Evolutionary conservation across 2,113 vertebrate species (phyloP).

Genomic region (Lethenteron camtschaticum): DNA sequence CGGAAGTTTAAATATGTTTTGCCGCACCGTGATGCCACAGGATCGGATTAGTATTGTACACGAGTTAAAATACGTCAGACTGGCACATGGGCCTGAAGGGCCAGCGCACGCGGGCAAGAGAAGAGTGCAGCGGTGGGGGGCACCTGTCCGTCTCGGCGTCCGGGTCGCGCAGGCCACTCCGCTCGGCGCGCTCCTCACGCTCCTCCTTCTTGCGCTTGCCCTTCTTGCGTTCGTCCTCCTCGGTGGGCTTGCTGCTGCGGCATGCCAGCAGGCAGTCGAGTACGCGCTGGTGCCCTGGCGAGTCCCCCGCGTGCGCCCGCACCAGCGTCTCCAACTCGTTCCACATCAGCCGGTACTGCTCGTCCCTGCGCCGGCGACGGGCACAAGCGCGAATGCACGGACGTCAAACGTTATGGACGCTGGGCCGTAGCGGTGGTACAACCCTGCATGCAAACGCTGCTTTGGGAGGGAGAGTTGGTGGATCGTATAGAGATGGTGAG

Average conservation of each 20-base stretch:
- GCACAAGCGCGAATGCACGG: background rate
- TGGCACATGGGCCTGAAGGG: too few species aligned
- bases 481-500: too few species aligned
- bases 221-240: conserved; percentile 80
- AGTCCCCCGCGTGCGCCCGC: conserved; percentile 55
- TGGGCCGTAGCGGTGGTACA: too few species aligned
- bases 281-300: conserved; percentile 67
- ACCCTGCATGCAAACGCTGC: too few species aligned
- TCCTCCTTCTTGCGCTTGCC: conserved; percentile 72
- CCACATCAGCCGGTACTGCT: conserved; percentile 99
- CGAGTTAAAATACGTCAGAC: too few species aligned
- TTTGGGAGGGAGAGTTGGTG: too few species aligned
- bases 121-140: too few species aligned
- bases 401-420: too few species aligned
- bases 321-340: conserved; percentile 95
- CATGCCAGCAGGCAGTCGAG: conserved; percentile 76
- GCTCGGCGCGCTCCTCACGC: conserved; percentile 64
- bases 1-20: too few species aligned
- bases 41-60: too few species aligned
- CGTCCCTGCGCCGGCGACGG: conserved; percentile 32
- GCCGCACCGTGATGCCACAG: too few species aligned
- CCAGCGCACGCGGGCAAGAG: too few species aligned
- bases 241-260: conserved; percentile 77
- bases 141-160: conserved; percentile 1
- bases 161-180: conserved; percentile 13